Conservation (phyloP, 2,888 invertebrate genomes). For the Stenodema calcarata region DNA sequence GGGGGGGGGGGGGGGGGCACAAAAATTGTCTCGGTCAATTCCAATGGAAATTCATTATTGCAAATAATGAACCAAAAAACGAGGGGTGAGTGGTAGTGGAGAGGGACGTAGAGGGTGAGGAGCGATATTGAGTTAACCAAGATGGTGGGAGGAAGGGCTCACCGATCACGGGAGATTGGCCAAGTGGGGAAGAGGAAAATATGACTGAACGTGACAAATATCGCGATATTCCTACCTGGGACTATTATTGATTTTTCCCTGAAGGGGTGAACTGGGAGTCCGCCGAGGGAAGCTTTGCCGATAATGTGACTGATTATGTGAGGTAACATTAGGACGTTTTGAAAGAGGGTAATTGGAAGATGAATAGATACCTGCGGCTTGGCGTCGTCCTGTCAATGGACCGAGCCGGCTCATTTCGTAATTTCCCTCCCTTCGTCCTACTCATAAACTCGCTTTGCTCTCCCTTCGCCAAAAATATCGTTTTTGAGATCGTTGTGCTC, state of each 20-base stretch:
- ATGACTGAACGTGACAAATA: constrained; percentile 29
- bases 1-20: no score
- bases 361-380: constrained; percentile 40
- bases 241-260: constrained; percentile 35
- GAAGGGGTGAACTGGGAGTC: neutral
- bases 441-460: neutral
- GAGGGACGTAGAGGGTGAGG: neutral
- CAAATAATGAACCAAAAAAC: no score
- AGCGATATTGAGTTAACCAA: neutral
- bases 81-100: no score
- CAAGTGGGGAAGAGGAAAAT: neutral
- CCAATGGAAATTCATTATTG: no score
- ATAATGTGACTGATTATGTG: constrained; percentile 42
- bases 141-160: neutral
- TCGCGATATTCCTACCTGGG: constrained; percentile 6
- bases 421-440: constrained; percentile 1
- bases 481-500: neutral
- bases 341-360: constrained; percentile 42
- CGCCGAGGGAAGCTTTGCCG: constrained; percentile 15
- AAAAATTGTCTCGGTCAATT: no score
- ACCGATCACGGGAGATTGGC: neutral
- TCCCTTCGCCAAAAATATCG: neutral
- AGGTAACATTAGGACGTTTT: constrained; percentile 37
- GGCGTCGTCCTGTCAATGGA: constrained; percentile 22
- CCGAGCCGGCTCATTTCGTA: constrained; percentile 5